Evolutionary conservation across 2,113 vertebrate genomes (phyloP).

Genomic region (Hydropotes inermis): DNA sequence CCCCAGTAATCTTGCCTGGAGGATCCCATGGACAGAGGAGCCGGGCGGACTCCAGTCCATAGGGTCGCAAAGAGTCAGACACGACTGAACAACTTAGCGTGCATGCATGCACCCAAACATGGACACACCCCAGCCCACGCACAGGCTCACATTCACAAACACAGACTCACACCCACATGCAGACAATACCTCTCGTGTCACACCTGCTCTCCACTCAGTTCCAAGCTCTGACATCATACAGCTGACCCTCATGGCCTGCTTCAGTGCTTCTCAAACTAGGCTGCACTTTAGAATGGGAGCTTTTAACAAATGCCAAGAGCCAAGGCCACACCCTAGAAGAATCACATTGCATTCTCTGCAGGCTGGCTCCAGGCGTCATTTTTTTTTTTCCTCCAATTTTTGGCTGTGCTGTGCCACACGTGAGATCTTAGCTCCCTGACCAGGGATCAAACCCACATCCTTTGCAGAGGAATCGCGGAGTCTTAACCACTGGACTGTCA

Average conservation of each 20-base stretch:
- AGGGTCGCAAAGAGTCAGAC: background rate
- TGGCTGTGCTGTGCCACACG: background rate
- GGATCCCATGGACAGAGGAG: background rate
- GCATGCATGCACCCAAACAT: background rate
- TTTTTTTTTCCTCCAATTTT: background rate
- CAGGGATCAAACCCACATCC: background rate
- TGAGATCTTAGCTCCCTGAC: background rate
- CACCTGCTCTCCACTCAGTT: background rate
- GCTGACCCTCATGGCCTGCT: background rate
- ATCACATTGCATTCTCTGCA: rapidly evolving
- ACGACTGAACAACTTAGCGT: background rate
- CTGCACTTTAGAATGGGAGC: background rate
- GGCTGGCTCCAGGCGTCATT: background rate
- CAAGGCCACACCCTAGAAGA: background rate
- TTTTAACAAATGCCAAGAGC: background rate
- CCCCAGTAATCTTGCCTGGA: background rate
- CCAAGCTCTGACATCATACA: background rate
- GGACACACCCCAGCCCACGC: background rate
- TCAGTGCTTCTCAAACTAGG: background rate
- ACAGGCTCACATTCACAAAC: background rate
- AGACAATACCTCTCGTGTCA: background rate
- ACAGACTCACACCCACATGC: no score
- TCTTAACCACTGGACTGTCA: background rate
- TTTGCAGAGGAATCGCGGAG: background rate
- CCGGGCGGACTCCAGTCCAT: background rate